Conservation (phyloP, 2,113 vertebrate species). For the Ceyx cyanopectus region DNA sequence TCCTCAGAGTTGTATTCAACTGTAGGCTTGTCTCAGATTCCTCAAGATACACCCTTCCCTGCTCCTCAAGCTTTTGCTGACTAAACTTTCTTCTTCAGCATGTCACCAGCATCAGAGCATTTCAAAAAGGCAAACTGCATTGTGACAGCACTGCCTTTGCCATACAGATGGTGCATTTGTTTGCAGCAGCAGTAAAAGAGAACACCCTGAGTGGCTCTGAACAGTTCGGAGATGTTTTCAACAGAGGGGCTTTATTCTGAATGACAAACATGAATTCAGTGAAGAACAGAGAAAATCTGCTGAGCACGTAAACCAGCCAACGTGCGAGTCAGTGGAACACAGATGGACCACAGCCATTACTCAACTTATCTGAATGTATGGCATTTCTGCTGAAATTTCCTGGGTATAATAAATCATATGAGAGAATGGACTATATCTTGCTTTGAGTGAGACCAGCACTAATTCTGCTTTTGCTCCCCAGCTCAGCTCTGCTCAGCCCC, state of each 20-base stretch:
- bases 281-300: conserved; percentile 57
- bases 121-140: conserved; percentile 14
- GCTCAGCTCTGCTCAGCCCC: too few relatives aligned
- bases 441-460: too few relatives aligned
- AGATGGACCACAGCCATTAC: conserved; percentile 19
- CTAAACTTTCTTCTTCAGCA: conserved; percentile 1
- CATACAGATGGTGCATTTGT: conserved; percentile 40
- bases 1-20: neutral
- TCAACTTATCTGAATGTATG: conserved; percentile 19
- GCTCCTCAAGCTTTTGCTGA: conserved; percentile 34
- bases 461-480: too few relatives aligned
- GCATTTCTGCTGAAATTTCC: conserved; percentile 21
- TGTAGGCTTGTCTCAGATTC: neutral
- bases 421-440: neutral
- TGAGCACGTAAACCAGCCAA: conserved; percentile 42
- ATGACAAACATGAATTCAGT: conserved; percentile 49
- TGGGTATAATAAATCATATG: neutral
- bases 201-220: conserved; percentile 10
- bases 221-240: conserved; percentile 37
- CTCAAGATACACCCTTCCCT: neutral
- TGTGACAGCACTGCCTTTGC: conserved; percentile 36
- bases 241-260: conserved; percentile 36
- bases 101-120: conserved; percentile 19
- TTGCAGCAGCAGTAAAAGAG: conserved; percentile 37
- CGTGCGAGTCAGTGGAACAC: conserved; percentile 6